Percentiles rank a stretch among this genome's conserved stretches.
These are phyloP conservation scores for Caradrina clavipalpis DNA, from an alignment of 2,888 invertebrate genomes.

Conservation along the genomic window DNA sequence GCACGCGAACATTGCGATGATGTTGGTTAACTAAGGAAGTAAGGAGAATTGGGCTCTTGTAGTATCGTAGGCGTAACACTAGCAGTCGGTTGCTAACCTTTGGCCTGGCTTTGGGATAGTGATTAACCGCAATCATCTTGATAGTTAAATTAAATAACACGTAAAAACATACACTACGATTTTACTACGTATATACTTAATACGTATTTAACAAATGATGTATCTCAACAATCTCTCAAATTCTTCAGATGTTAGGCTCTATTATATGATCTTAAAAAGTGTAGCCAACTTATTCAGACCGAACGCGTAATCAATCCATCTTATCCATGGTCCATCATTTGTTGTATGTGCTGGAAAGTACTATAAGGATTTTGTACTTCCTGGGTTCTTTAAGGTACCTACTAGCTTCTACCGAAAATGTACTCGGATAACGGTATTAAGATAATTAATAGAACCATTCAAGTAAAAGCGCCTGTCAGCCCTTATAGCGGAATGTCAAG, in stretches of 20 bases:
- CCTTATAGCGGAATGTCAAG: no score
- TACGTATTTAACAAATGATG: not conserved
- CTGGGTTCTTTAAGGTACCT: no score
- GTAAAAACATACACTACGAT: not conserved
- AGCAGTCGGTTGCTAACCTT: constrained; percentile 29
- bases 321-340: not conserved
- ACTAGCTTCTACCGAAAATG: no score
- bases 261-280: no score
- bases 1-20: constrained; percentile 34
- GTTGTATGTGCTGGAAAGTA: no score
- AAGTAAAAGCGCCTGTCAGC: no score
- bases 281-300: no score
- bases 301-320: not conserved
- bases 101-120: constrained; percentile 25
- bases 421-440: no score
- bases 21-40: constrained; percentile 42
- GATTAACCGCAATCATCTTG: constrained; percentile 20
- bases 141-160: constrained; percentile 16
- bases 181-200: no score
- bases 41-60: constrained; percentile 47
- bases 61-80: constrained; percentile 21
- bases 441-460: no score
- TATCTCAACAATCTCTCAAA: not conserved
- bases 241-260: no score
- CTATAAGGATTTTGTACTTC: no score